Percentiles rank a stretch among this genome's conserved stretches.
Conservation (phyloP, 2,797 vertebrate species). For the Lindbergichthys nudifrons region DNA sequence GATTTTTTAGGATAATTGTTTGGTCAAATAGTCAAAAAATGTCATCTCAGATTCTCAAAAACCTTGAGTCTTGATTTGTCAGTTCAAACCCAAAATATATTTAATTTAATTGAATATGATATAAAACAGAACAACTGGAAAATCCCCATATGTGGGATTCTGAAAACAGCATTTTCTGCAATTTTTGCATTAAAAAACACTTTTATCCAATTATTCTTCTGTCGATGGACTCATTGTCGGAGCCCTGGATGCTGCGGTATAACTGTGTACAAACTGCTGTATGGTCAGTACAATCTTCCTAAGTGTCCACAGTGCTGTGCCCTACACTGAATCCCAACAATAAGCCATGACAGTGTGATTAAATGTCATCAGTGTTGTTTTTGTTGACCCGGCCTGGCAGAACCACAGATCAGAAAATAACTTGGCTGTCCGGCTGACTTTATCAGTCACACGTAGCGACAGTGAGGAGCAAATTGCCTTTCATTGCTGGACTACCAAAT, state of each 20-base stretch:
- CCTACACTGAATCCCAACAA: constrained; percentile 38
- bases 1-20: too few species aligned
- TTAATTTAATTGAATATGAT: too few species aligned
- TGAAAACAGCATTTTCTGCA: too few species aligned
- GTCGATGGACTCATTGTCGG: too few species aligned
- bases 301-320: constrained; percentile 21
- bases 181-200: too few species aligned
- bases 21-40: too few species aligned
- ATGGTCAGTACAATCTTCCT: constrained; percentile 14
- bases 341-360: constrained; percentile 47
- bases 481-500: constrained; percentile 78
- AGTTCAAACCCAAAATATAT: too few species aligned
- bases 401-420: constrained; percentile 71
- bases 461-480: constrained; percentile 66
- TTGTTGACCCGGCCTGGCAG: constrained; percentile 44
- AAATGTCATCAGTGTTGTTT: constrained; percentile 47
- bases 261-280: constrained; percentile 18
- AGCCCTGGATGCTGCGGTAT: background rate
- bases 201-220: too few species aligned
- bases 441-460: constrained; percentile 64
- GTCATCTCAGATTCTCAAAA: too few species aligned
- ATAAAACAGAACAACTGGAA: too few species aligned
- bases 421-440: constrained; percentile 57
- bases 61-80: too few species aligned
- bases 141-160: too few species aligned